Conservation (phyloP, 2,888 invertebrate species). For the Sarcophaga variegata region DNA sequence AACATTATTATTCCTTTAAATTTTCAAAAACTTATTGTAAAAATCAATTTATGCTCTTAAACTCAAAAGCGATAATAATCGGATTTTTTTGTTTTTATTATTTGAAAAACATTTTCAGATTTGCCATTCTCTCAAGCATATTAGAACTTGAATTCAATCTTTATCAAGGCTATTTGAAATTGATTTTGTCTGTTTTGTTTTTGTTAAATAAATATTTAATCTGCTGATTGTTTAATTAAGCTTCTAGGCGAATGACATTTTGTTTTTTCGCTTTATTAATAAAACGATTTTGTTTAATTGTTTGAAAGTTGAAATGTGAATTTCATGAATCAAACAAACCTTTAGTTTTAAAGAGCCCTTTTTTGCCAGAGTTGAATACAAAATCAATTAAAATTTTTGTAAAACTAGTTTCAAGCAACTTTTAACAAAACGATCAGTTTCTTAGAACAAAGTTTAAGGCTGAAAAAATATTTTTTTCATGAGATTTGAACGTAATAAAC, state of each 20-base stretch:
- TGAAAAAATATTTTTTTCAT: not conserved
- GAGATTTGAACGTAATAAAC: constrained; percentile 21
- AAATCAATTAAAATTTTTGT: constrained; percentile 22
- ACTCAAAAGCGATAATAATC: not conserved
- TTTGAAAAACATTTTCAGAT: not conserved
- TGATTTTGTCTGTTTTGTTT: not conserved
- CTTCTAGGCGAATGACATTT: not conserved
- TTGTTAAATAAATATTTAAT: not conserved
- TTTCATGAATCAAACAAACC: not conserved
- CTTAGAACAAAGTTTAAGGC: too few relatives aligned
- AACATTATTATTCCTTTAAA: too few relatives aligned
- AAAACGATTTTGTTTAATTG: not conserved
- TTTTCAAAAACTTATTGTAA: not conserved
- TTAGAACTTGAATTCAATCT: too few relatives aligned
- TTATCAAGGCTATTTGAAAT: not conserved
- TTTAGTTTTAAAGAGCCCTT: too few relatives aligned
- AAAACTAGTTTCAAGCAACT: constrained; percentile 12
- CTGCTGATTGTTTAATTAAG: not conserved
- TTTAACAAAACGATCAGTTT: not conserved
- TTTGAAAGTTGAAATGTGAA: not conserved
- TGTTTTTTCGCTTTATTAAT: not conserved
- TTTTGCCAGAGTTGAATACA: too few relatives aligned
- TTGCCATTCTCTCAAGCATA: not conserved
- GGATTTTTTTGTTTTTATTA: not conserved
- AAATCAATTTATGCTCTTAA: not conserved